These are phyloP conservation scores for Sula dactylatra DNA, from an alignment of 2,113 vertebrate species.

Conservation along the genomic window DNA sequence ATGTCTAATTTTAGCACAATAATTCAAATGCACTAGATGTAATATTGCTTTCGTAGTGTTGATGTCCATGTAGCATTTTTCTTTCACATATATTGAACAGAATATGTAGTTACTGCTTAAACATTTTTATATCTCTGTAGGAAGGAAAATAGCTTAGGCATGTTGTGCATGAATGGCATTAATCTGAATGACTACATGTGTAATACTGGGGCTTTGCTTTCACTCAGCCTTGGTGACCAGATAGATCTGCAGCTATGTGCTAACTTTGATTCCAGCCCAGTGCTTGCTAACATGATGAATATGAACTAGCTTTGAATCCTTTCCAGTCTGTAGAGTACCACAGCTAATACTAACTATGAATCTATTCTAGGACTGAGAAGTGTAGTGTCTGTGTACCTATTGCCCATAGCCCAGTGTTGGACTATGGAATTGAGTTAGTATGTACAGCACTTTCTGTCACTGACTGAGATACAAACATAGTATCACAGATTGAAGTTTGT, in stretches of 20 bases:
- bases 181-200: neutral
- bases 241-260: neutral
- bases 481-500: neutral
- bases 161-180: neutral
- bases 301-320: neutral
- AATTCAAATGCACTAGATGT: neutral
- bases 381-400: neutral
- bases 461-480: neutral
- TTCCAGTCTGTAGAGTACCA: neutral
- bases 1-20: neutral
- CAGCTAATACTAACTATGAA: neutral
- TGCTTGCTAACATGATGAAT: accelerated
- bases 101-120: neutral
- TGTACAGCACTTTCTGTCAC: neutral
- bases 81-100: neutral
- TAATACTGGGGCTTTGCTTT: neutral
- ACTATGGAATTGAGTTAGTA: accelerated
- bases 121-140: neutral
- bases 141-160: neutral
- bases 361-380: neutral
- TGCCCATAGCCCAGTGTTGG: neutral
- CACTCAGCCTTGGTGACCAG: neutral
- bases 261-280: neutral
- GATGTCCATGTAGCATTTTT: neutral
- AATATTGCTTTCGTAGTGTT: neutral